These are phyloP conservation scores for Lepidothrix coronata DNA, from an alignment of 2,113 vertebrate species.

Conservation along the genomic window DNA sequence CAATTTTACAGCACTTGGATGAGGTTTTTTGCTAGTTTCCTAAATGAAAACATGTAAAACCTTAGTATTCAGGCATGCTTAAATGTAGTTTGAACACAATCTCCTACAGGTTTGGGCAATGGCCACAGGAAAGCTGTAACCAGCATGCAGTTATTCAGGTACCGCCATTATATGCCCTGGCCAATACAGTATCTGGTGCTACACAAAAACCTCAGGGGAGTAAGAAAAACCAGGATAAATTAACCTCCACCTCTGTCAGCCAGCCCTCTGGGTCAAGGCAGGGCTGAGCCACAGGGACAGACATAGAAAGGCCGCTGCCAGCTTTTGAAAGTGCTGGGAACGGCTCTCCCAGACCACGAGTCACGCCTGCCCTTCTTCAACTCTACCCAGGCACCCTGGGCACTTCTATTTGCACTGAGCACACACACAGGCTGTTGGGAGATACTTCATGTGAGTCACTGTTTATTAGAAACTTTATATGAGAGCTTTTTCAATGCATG, in stretches of 20 bases:
- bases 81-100: not conserved
- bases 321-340: not conserved
- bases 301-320: not conserved
- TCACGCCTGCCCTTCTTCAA: not conserved
- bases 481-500: not conserved
- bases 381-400: not conserved
- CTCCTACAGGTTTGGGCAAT: not conserved
- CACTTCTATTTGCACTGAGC: not conserved
- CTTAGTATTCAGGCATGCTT: not conserved
- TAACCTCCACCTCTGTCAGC: not conserved
- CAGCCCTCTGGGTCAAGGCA: not conserved
- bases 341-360: not conserved
- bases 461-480: not conserved
- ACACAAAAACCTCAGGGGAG: not conserved
- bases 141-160: not conserved
- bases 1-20: constrained; percentile 47
- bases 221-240: not conserved
- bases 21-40: constrained; percentile 73
- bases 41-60: constrained; percentile 26
- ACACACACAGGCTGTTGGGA: not conserved
- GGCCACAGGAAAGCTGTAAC: not conserved
- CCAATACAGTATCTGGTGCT: not conserved
- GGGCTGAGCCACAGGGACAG: not conserved
- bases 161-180: not conserved
- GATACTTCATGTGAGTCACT: not conserved